These are phyloP conservation scores for Cydia fagiglandana DNA, from an alignment of 1,140 invertebrate genomes.

Conservation along the genomic window DNA sequence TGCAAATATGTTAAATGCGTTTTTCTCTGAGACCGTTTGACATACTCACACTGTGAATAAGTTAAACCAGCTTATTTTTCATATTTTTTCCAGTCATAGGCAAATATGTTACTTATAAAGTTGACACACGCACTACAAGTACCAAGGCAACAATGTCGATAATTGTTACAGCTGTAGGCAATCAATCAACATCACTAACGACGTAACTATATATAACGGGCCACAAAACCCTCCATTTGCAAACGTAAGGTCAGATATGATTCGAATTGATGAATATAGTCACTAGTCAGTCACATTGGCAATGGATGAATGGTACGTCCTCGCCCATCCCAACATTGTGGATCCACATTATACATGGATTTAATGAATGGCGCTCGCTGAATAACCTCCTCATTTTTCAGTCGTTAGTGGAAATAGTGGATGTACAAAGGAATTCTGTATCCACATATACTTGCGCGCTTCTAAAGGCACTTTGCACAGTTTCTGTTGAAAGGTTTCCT, in stretches of 20 bases:
- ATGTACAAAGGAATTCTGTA: conserved; percentile 38
- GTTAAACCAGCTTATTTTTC: too few relatives aligned
- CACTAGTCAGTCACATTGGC: conserved; percentile 41
- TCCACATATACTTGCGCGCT: conserved; percentile 31
- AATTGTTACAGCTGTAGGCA: background rate
- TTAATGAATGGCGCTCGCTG: conserved; percentile 52
- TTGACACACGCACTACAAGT: background rate
- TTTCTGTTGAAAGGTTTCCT: background rate
- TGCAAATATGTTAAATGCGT: too few relatives aligned
- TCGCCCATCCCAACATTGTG: conserved; percentile 65
- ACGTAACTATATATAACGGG: conserved; percentile 11
- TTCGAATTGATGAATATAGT: conserved; percentile 36
- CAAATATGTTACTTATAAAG: too few relatives aligned
- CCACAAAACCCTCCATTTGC: conserved; percentile 16
- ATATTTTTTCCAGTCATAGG: too few relatives aligned
- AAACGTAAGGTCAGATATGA: conserved; percentile 35
- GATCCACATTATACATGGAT: conserved; percentile 45
- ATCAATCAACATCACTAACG: conserved; percentile 2
- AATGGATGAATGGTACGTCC: conserved; percentile 62
- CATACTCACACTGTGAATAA: too few relatives aligned
- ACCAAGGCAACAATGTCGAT: background rate
- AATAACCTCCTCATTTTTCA: conserved; percentile 57
- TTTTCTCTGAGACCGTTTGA: too few relatives aligned
- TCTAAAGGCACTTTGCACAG: conserved; percentile 36
- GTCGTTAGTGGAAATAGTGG: conserved; percentile 42